Conservation (phyloP, 2,797 vertebrate species). For the Myripristis murdjan region DNA sequence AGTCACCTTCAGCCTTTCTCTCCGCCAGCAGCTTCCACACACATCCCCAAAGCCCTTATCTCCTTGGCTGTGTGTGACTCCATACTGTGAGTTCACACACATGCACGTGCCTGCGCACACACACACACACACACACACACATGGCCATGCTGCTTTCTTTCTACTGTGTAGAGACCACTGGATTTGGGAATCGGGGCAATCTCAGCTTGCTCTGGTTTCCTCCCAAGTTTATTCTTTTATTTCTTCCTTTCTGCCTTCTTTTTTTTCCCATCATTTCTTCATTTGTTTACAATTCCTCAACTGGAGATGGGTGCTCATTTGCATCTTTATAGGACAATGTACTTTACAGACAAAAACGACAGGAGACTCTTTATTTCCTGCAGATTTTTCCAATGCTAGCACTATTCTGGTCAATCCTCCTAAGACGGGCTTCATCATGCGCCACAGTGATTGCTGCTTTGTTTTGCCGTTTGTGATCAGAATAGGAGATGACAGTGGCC, state of each 20-base stretch:
- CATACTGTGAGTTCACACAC: slow-evolving; percentile 19
- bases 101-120: slow-evolving; percentile 3
- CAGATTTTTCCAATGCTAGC: slow-evolving; percentile 69
- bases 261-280: slow-evolving; percentile 39
- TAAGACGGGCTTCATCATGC: slow-evolving; percentile 76
- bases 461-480: slow-evolving; percentile 80
- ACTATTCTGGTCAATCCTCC: slow-evolving; percentile 76
- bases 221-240: slow-evolving; percentile 54
- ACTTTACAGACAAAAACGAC: slow-evolving; percentile 77
- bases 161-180: slow-evolving; percentile 36
- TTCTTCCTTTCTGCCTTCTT: slow-evolving; percentile 42
- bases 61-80: slow-evolving; percentile 40
- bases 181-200: slow-evolving; percentile 61
- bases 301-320: slow-evolving; percentile 78
- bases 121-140: slow-evolving; percentile 24
- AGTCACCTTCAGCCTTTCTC: slow-evolving; percentile 64
- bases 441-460: slow-evolving; percentile 79
- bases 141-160: slow-evolving; percentile 8
- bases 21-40: slow-evolving; percentile 37
- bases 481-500: slow-evolving; percentile 76
- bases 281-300: slow-evolving; percentile 71
- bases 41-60: slow-evolving; percentile 48
- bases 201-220: slow-evolving; percentile 57
- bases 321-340: slow-evolving; percentile 83
- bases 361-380: slow-evolving; percentile 73